Evolutionary conservation across 2,797 vertebrate genomes (phyloP), one percentile per base, ranked within the genome.

Genomic region (Enteromius argenteus): DNA sequence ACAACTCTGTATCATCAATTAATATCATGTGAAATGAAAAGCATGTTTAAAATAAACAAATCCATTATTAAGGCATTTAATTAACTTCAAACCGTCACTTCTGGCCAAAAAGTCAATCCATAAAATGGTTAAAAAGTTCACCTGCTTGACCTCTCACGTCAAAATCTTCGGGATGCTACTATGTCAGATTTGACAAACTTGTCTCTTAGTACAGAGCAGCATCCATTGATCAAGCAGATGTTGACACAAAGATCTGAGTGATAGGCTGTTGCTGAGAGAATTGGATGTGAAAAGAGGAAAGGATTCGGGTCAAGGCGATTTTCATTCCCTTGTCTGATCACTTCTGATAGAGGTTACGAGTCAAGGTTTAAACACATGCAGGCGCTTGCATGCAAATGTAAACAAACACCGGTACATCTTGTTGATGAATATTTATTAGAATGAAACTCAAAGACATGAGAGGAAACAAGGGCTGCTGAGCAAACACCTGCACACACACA

Each of bases 381-480:
- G 19, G n/a, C 0, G 27, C 51, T 23, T 46, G 23, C 35, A 53
- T 42, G 53, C 21, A 77, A 23, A 69, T 80, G 14, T 23, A 27
- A 67, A 68, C 68, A 46, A 30, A 60, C 51, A 69, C 39, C 2
- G 9, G 51, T 30, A 71, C 4, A 14, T 53, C 51, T 27, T 39
- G 46, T 27, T 19, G 46, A 67, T 68, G 10, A 68, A 37, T 42
- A 69, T 42, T 37, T 56, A 23, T 76, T 35, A 56, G 73, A 76
- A 60, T 35, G 19, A 75, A 39, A 60, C 23, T n/a, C 15, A 5
- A 3, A 49, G 3, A 30, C 10, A 21, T 49, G 6, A n/a, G 3
- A 1, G 27, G 10, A 35, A 66, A 49, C 27, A 79, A 51, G 23
- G 37, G 13, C 21, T 32, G 30, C 49, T 6, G 17, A 53, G 30